These are phyloP conservation scores for Nomada hirtipes DNA, from an alignment of 2,888 invertebrate genomes.

Conservation along the genomic window DNA sequence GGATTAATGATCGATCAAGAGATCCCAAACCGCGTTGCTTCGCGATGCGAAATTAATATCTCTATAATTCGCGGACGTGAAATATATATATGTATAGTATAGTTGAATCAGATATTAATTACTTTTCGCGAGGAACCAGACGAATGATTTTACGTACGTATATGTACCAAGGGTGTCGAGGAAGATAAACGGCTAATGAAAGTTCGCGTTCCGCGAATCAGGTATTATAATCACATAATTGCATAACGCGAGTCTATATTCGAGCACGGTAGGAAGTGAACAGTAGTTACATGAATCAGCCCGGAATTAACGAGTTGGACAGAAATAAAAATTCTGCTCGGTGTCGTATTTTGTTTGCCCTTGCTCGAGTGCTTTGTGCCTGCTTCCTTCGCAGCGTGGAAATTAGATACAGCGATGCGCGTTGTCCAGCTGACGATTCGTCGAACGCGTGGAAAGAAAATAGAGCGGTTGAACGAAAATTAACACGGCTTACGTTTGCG, in stretches of 20 bases:
- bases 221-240: constrained; percentile 36
- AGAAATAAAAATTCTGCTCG: constrained; percentile 41
- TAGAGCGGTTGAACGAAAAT: background rate
- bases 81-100: no score
- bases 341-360: background rate
- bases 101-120: no score
- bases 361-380: no score
- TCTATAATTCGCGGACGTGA: no score
- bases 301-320: constrained; percentile 50
- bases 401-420: no score
- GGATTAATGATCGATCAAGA: no score
- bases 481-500: background rate
- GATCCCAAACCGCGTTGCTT: no score
- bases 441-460: background rate
- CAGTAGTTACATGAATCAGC: constrained; percentile 37
- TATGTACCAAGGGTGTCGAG: background rate
- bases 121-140: no score
- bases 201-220: background rate
- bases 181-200: no score
- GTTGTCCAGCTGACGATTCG: no score
- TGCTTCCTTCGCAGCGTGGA: no score
- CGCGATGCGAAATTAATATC: no score
- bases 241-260: constrained; percentile 48
- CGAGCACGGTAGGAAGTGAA: constrained; percentile 18
- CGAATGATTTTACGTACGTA: background rate